phyloP scores from a whole-genome alignment of 2,888 invertebrate species.

The Phymatocera aterrima region DNA sequence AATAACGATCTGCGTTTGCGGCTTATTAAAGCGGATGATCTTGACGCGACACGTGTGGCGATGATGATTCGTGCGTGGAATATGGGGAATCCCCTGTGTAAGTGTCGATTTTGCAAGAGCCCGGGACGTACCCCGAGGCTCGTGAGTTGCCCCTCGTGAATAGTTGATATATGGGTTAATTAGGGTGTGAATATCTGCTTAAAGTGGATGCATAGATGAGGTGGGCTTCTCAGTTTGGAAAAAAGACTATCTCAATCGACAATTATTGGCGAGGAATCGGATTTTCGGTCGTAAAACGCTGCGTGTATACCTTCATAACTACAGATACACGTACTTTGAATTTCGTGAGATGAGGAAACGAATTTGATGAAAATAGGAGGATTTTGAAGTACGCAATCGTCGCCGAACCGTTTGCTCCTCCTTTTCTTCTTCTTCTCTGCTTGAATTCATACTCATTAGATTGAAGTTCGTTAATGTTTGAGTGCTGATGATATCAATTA shows the following conservation, averaged over 20 bases:
- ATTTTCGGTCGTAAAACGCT: no score
- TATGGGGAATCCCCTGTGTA: background rate
- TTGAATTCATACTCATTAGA: constrained; percentile 12
- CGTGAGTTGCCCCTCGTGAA: background rate
- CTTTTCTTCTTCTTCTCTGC: background rate
- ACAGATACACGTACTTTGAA: no score
- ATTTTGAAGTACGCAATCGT: no score
- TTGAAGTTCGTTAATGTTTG: constrained; percentile 25
- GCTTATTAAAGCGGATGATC: background rate
- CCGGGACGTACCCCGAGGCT: constrained; percentile 17
- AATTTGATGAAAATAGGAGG: background rate
- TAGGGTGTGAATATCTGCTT: background rate
- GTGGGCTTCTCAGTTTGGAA: background rate
- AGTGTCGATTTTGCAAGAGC: background rate
- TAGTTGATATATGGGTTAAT: constrained; percentile 6
- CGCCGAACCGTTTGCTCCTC: background rate
- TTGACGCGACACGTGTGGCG: background rate
- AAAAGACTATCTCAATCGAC: no score
- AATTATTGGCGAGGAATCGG: no score
- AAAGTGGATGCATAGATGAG: background rate
- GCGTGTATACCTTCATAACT: no score
- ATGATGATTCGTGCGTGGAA: background rate
- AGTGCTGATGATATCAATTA: constrained; percentile 24
- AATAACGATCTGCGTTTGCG: constrained; percentile 3
- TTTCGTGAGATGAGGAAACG: no score